A percentile compares a stretch with the other conserved stretches of the same genome.
These are phyloP conservation scores for Parazoanthus swiftii DNA, from an alignment of 92 coral and sea anemone genomes.

Conservation along the genomic window DNA sequence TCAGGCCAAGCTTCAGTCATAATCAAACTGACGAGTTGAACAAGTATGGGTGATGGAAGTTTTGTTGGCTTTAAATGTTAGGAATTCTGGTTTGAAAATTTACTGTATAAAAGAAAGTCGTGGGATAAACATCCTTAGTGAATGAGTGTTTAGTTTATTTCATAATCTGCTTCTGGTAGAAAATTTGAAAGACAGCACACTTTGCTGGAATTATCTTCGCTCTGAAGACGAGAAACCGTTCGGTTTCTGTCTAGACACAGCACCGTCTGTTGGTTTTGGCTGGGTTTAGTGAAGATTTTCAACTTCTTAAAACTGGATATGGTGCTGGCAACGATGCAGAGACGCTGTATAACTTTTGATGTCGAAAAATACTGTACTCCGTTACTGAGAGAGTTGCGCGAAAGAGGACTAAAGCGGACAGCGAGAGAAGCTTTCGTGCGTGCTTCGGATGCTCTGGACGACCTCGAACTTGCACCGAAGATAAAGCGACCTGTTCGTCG, in stretches of 20 bases:
- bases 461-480: conserved; percentile 75
- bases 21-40: conserved; percentile 19
- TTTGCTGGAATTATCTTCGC: not conserved
- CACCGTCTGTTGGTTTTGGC: not conserved
- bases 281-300: conserved; percentile 4
- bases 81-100: conserved; percentile 17
- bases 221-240: not conserved
- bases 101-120: not conserved
- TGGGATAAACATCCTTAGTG: not conserved
- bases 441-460: conserved; percentile 77
- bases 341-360: conserved; percentile 68
- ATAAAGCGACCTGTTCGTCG: conserved; percentile 78
- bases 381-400: conserved; percentile 71
- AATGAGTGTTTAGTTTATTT: not conserved
- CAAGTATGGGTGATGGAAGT: not conserved
- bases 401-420: conserved; percentile 72
- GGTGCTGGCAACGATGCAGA: conserved; percentile 74
- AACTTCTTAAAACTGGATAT: conserved; percentile 53
- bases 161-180: not conserved
- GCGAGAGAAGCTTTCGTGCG: conserved; percentile 72
- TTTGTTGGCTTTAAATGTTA: not conserved
- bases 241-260: not conserved
- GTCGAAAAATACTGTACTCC: conserved; percentile 81
- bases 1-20: not conserved
- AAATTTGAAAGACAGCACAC: not conserved